These are phyloP conservation scores for Orcinus orca DNA, from an alignment of 2,113 vertebrate genomes.

Conservation along the genomic window DNA sequence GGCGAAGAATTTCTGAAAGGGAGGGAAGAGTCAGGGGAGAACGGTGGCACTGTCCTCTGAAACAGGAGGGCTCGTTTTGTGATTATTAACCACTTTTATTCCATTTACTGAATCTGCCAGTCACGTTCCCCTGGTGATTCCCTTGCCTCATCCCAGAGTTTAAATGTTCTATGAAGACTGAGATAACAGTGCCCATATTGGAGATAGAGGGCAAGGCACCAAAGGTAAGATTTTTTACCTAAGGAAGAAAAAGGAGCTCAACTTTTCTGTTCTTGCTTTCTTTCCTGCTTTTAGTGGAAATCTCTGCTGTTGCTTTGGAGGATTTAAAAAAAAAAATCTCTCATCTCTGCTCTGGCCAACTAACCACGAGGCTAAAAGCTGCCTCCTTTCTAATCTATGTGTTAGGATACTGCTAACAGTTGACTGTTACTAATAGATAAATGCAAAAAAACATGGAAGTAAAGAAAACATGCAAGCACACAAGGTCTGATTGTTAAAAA, in stretches of 20 bases:
- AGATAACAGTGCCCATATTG: not conserved
- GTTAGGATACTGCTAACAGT: constrained; percentile 73
- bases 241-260: constrained; percentile 74
- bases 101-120: not conserved
- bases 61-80: not conserved
- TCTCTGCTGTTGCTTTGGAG: constrained; percentile 71
- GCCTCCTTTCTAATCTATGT: constrained; percentile 77
- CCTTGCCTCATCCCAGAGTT: not conserved
- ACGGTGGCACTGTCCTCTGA: not conserved
- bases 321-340: constrained; percentile 73
- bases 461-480: constrained; percentile 56
- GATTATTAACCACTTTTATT: not conserved
- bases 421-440: constrained; percentile 76
- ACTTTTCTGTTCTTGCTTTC: not conserved
- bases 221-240: constrained; percentile 66
- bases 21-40: not conserved
- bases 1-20: not conserved
- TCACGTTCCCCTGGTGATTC: not conserved
- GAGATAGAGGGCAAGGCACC: constrained; percentile 35
- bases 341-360: constrained; percentile 80
- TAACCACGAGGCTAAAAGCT: constrained; percentile 77
- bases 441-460: constrained; percentile 71
- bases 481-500: constrained; percentile 63
- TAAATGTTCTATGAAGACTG: not conserved
- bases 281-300: not conserved